A percentile compares a stretch with the other conserved stretches of the same genome.
phyloP scores from a whole-genome alignment of 2,888 invertebrate genomes.

The Synergus umbraculus region DNA sequence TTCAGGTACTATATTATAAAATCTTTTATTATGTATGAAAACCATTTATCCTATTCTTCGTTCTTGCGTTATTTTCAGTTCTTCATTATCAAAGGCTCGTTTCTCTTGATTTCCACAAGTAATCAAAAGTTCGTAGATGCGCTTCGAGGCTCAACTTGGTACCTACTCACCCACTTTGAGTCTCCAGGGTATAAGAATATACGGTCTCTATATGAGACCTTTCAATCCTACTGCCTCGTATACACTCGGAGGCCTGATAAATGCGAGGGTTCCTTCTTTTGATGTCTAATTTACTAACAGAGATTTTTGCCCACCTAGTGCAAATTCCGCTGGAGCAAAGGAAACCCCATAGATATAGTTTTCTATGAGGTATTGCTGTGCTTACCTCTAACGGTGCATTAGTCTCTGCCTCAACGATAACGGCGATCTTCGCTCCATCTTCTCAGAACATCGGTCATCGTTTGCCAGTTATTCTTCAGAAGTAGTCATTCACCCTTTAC shows the following conservation, averaged over 20 bases:
- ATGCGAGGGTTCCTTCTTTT: constrained; percentile 63
- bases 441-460: constrained; percentile 19
- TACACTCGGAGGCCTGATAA: constrained; percentile 61
- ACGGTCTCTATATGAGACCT: constrained; percentile 40
- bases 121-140: constrained; percentile 54
- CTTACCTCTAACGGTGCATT: constrained; percentile 24
- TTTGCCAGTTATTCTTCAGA: constrained; percentile 22
- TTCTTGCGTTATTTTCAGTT: not conserved
- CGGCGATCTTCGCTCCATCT: constrained; percentile 7
- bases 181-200: constrained; percentile 59
- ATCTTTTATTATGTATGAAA: too few species aligned
- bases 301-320: constrained; percentile 56
- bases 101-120: constrained; percentile 56
- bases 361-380: not conserved
- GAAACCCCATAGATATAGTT: constrained; percentile 11
- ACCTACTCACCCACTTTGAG: constrained; percentile 43
- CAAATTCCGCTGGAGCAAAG: constrained; percentile 22
- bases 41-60: too few species aligned
- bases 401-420: constrained; percentile 8
- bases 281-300: constrained; percentile 67
- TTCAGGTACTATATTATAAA: too few species aligned
- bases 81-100: constrained; percentile 43
- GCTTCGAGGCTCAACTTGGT: constrained; percentile 33
- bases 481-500: constrained; percentile 7
- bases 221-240: constrained; percentile 56